These are phyloP conservation scores for Siphamia tubifer DNA, from an alignment of 2,113 vertebrate species.

Conservation along the genomic window DNA sequence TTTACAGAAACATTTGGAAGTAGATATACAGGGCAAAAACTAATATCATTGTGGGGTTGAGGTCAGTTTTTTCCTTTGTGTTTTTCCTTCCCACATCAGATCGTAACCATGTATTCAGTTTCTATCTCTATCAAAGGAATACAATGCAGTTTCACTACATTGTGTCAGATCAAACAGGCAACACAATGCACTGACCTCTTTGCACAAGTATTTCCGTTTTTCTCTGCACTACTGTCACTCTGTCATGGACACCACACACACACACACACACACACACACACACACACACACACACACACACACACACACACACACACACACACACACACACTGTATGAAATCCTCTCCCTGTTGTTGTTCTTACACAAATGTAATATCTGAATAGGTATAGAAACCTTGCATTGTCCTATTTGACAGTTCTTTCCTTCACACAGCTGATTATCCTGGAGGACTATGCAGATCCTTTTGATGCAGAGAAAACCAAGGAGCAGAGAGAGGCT, in stretches of 20 bases:
- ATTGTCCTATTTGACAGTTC: constrained; percentile 5
- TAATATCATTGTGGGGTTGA: not conserved
- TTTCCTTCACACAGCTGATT: constrained; percentile 81
- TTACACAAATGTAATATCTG: constrained; percentile 1
- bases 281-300: too few species aligned
- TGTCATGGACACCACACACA: constrained; percentile 36
- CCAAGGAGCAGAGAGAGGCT: constrained; percentile 88
- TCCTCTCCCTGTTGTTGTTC: not conserved
- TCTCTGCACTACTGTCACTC: constrained; percentile 44
- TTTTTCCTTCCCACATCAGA: constrained; percentile 50
- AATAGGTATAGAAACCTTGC: not conserved
- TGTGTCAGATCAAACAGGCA: constrained; percentile 61
- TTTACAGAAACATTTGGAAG: not conserved
- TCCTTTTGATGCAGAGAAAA: constrained; percentile 92
- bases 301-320: too few species aligned
- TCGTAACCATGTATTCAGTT: constrained; percentile 49
- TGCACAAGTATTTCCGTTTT: constrained; percentile 58
- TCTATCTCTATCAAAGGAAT: constrained; percentile 45
- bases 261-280: not conserved
- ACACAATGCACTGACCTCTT: constrained; percentile 67
- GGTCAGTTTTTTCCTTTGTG: constrained; percentile 42
- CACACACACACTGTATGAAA: not conserved
- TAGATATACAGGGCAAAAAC: not conserved
- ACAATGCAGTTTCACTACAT: constrained; percentile 57
- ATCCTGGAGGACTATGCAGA: constrained; percentile 95